Evolutionary conservation across 2,888 invertebrate species (phyloP).

Genomic region (Drosophila mercatorum): DNA sequence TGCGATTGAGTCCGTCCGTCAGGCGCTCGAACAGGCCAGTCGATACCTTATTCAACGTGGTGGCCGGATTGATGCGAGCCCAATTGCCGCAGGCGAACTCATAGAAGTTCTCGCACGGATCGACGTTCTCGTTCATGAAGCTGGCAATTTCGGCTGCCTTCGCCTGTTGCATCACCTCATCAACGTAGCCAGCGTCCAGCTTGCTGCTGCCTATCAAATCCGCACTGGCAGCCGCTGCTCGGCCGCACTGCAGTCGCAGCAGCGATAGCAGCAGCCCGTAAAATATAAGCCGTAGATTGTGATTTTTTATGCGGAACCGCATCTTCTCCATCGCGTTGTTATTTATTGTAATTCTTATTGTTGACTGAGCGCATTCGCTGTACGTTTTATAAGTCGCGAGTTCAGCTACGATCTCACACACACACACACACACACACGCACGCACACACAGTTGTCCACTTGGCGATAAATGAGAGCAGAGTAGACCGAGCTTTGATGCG

Average conservation of each 20-base stretch:
- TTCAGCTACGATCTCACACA: not conserved
- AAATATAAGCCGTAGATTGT: slow-evolving; percentile 11
- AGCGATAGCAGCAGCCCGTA: slow-evolving; percentile 14
- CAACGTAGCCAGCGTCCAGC: slow-evolving; percentile 2
- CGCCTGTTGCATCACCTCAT: slow-evolving; percentile 53
- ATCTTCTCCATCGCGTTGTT: slow-evolving; percentile 20
- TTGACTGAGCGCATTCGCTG: slow-evolving; percentile 18
- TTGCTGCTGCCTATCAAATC: slow-evolving; percentile 19
- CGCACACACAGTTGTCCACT: not conserved
- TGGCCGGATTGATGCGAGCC: slow-evolving; percentile 67
- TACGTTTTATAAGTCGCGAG: slow-evolving; percentile 4
- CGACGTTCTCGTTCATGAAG: slow-evolving; percentile 69
- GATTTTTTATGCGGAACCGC: slow-evolving; percentile 16
- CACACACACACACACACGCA: not conserved
- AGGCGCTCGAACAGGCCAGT: slow-evolving; percentile 78
- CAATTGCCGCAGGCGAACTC: slow-evolving; percentile 82
- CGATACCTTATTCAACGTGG: slow-evolving; percentile 36
- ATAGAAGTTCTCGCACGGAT: slow-evolving; percentile 82
- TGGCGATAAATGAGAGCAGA: slow-evolving; percentile 24
- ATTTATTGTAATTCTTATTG: slow-evolving; percentile 5
- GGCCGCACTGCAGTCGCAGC: not conserved
- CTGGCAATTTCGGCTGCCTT: slow-evolving; percentile 73
- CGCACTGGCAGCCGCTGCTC: slow-evolving; percentile 5
- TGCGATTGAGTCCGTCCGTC: slow-evolving; percentile 63
- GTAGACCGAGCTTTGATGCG: slow-evolving; percentile 9